A percentile compares a stretch with the other conserved stretches of the same genome.
These are phyloP conservation scores for Pseudopleuronectes americanus DNA, from an alignment of 2,797 vertebrate species.

Conservation along the genomic window DNA sequence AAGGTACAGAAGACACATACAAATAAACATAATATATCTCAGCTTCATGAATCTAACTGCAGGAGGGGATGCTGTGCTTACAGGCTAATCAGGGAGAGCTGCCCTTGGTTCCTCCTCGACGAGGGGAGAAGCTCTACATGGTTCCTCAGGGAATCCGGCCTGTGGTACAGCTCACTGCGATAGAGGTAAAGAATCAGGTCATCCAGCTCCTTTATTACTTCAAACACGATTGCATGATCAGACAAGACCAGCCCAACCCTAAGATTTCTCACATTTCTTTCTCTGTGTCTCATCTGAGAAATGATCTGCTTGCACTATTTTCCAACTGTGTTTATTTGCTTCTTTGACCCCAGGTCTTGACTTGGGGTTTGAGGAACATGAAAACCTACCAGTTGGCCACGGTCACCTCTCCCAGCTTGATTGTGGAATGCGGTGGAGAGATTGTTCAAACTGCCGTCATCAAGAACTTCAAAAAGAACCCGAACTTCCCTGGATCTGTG, in stretches of 20 bases:
- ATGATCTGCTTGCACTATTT: background rate
- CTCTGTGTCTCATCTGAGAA: background rate
- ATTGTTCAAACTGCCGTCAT: conserved; percentile 92
- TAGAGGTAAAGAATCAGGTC: conserved; percentile 68
- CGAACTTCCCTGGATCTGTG: conserved; percentile 94
- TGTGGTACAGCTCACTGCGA: conserved; percentile 92
- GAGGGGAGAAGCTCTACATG: conserved; percentile 91
- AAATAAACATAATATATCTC: background rate
- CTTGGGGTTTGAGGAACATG: conserved; percentile 98
- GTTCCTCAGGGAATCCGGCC: conserved; percentile 95
- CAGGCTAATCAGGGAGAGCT: conserved; percentile 73
- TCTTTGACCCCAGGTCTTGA: conserved; percentile 86
- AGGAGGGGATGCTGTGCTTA: conserved; percentile 8
- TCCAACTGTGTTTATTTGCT: conserved; percentile 10
- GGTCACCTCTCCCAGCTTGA: conserved; percentile 90
- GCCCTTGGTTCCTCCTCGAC: conserved; percentile 90
- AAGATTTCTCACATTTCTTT: background rate
- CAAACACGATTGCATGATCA: conserved; percentile 23
- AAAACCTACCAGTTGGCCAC: conserved; percentile 94
- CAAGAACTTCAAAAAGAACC: conserved; percentile 95
- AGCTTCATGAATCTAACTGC: background rate
- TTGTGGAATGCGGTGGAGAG: conserved; percentile 95
- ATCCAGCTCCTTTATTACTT: background rate
- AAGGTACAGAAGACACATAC: conserved; percentile 79
- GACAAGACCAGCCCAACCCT: conserved; percentile 50